Evolutionary conservation across 2,888 invertebrate genomes (phyloP).

Genomic region (Drosophila monieri): DNA sequence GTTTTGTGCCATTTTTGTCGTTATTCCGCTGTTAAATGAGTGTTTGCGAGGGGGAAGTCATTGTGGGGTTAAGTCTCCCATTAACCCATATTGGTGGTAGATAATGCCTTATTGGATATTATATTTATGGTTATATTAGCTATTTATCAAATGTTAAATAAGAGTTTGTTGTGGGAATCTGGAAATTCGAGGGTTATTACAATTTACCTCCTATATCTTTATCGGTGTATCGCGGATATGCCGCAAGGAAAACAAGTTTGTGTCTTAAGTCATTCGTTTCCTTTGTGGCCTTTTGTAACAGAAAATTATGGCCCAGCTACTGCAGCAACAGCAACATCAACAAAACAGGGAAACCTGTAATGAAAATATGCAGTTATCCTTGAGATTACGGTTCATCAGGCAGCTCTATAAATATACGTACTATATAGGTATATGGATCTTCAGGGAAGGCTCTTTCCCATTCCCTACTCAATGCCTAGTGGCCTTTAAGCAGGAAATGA

Average conservation of each 20-base stretch:
- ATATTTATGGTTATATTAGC: background rate
- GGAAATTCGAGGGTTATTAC: background rate
- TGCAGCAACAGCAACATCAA: conserved; percentile 1
- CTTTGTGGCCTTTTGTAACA: conserved; percentile 46
- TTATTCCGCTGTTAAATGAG: conserved; percentile 31
- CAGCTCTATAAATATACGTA: conserved; percentile 31
- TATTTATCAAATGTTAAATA: background rate
- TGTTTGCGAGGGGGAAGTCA: conserved; percentile 9
- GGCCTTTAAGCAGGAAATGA: conserved; percentile 65
- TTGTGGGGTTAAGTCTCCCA: conserved; percentile 35
- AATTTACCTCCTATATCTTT: background rate
- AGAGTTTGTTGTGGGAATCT: background rate
- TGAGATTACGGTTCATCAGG: conserved; percentile 58
- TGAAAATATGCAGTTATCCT: conserved; percentile 65
- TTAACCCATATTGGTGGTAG: conserved; percentile 38
- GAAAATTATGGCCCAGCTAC: conserved; percentile 42
- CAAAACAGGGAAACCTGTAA: conserved; percentile 30
- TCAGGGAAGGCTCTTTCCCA: conserved; percentile 5
- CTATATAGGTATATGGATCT: conserved; percentile 5
- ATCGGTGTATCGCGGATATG: conserved; percentile 30
- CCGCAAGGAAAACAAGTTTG: conserved; percentile 44
- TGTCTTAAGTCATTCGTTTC: conserved; percentile 48
- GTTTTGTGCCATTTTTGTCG: conserved; percentile 33
- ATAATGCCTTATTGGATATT: conserved; percentile 4
- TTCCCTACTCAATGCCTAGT: conserved; percentile 11